Evolutionary conservation across 1,140 invertebrate species (phyloP).

Genomic region (Amphibalanus amphitrite): DNA sequence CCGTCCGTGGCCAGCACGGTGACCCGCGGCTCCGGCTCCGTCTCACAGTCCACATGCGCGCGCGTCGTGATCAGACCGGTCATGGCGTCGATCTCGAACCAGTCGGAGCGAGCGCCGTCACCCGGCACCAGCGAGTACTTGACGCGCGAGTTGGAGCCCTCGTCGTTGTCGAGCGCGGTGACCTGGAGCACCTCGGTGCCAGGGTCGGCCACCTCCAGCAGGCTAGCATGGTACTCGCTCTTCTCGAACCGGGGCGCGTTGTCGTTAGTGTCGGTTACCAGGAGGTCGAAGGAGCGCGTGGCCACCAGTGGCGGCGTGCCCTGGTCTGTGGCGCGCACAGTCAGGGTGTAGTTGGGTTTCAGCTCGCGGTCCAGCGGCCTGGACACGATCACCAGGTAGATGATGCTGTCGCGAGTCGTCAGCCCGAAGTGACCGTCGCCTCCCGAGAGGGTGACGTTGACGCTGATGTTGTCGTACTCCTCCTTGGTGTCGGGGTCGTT

Average conservation of each 20-base stretch:
- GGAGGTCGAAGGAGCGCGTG: constrained; percentile 53
- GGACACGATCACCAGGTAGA: constrained; percentile 77
- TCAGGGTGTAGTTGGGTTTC: constrained; percentile 63
- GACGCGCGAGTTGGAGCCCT: constrained; percentile 70
- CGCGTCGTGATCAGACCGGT: constrained; percentile 75
- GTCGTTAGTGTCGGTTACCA: constrained; percentile 77
- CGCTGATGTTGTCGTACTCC: constrained; percentile 52
- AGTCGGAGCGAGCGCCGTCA: constrained; percentile 47
- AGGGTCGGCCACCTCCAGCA: constrained; percentile 69
- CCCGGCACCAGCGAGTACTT: constrained; percentile 55
- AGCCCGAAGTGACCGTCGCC: constrained; percentile 83
- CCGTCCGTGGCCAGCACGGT: constrained; percentile 67
- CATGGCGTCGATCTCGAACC: constrained; percentile 72
- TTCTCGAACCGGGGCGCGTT: constrained; percentile 70
- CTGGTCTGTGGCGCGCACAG: constrained; percentile 86
- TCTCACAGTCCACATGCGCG: constrained; percentile 74
- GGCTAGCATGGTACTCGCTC: constrained; percentile 58
- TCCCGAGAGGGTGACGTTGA: constrained; percentile 65
- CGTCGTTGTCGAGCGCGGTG: constrained; percentile 63
- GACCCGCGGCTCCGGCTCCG: constrained; percentile 61
- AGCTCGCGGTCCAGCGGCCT: constrained; percentile 71
- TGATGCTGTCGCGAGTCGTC: constrained; percentile 70
- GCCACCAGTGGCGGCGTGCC: constrained; percentile 80
- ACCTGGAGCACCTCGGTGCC: constrained; percentile 70
- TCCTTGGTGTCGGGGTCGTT: constrained; percentile 83